These are phyloP conservation scores for Syrphus vitripennis DNA, from an alignment of 2,888 invertebrate genomes.

Conservation along the genomic window DNA sequence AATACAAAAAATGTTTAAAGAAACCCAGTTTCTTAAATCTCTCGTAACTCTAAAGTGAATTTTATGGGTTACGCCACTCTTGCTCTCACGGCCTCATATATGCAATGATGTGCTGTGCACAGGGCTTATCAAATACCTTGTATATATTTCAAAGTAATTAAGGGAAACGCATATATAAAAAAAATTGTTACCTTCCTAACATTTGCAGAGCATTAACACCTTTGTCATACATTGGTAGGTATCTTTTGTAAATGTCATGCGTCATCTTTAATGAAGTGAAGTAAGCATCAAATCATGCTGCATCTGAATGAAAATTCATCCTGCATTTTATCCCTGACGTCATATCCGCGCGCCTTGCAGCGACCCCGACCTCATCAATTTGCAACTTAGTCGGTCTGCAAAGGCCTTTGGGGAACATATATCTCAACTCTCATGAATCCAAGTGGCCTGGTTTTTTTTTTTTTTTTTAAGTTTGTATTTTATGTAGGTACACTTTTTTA, in stretches of 20 bases:
- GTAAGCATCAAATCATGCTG: conserved; percentile 23
- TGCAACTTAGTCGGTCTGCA: conserved; percentile 53
- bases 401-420: conserved; percentile 39
- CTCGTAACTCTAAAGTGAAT: no score
- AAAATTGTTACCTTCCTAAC: neutral
- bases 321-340: conserved; percentile 60
- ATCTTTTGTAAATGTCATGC: conserved; percentile 34
- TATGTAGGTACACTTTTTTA: conserved; percentile 2
- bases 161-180: neutral
- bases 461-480: neutral
- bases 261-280: conserved; percentile 35
- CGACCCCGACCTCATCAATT: conserved; percentile 51
- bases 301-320: conserved; percentile 63
- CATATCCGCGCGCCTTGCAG: conserved; percentile 55
- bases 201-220: neutral
- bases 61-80: no score
- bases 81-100: no score
- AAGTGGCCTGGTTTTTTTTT: conserved; percentile 51
- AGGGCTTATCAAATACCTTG: neutral
- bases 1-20: no score
- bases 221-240: neutral
- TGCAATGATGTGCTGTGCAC: neutral
- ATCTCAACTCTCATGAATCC: conserved; percentile 43
- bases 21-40: no score
- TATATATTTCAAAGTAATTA: conserved; percentile 13